Conservation (phyloP, 2,888 invertebrate genomes). For the Drosophila meridiana region DNA sequence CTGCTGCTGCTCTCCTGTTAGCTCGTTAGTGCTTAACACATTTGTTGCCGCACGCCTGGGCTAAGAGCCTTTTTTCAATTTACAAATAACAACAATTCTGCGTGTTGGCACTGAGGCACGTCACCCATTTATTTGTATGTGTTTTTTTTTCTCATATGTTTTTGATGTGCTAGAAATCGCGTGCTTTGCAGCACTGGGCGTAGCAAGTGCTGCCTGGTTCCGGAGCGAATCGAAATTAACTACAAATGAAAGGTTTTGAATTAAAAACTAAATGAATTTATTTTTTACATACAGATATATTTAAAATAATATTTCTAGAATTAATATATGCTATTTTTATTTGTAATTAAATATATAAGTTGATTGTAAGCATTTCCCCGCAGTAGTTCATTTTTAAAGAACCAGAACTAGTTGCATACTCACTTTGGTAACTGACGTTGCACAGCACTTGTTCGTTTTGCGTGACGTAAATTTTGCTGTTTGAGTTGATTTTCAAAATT, state of each 20-base stretch:
- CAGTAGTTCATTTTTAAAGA: not conserved
- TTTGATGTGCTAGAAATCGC: conserved; percentile 29
- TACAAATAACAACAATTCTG: conserved; percentile 54
- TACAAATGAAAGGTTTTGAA: not conserved
- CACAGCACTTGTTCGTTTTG: conserved; percentile 4
- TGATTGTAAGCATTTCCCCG: not conserved
- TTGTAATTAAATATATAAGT: too few species aligned
- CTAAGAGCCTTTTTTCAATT: conserved; percentile 33
- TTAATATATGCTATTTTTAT: not conserved
- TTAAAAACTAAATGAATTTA: not conserved
- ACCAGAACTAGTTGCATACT: not conserved
- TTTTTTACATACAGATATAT: too few species aligned
- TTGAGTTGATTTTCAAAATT: conserved; percentile 8
- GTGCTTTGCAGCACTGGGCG: conserved; percentile 35
- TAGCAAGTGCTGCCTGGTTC: conserved; percentile 35
- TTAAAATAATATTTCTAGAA: not conserved
- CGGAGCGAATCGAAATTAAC: not conserved
- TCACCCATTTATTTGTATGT: conserved; percentile 60
- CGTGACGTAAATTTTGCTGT: conserved; percentile 40
- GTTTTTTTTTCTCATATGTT: conserved; percentile 58
- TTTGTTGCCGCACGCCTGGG: conserved; percentile 29
- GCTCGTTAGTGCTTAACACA: conserved; percentile 33
- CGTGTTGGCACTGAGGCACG: conserved; percentile 62
- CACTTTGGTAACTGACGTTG: not conserved
- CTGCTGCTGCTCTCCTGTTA: conserved; percentile 22